Conservation (phyloP, 2,888 invertebrate species). For the Troides helena region DNA sequence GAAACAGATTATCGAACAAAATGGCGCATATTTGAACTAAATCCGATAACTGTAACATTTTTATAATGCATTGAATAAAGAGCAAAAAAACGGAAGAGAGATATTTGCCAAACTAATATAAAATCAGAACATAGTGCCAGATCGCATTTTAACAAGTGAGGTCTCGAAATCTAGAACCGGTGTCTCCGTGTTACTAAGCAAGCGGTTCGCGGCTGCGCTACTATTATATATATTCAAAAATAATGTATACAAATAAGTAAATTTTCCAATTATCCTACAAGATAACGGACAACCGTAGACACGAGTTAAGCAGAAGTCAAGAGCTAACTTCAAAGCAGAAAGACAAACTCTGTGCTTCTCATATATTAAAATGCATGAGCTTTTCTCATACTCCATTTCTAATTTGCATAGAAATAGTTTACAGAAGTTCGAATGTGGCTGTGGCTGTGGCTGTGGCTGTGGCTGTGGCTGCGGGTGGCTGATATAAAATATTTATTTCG, state of each 20-base stretch:
- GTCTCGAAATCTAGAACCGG: too few relatives aligned
- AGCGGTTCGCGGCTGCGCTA: neutral
- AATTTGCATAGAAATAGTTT: conserved; percentile 27
- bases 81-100: too few relatives aligned
- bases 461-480: too few relatives aligned
- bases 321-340: conserved; percentile 15
- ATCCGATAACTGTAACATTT: too few relatives aligned
- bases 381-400: conserved; percentile 26
- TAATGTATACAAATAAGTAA: neutral
- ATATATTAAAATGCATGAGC: conserved; percentile 27
- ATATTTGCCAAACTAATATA: too few relatives aligned
- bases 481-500: neutral
- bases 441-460: too few relatives aligned
- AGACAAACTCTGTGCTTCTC: conserved; percentile 18
- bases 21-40: too few relatives aligned
- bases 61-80: too few relatives aligned
- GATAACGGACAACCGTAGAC: conserved; percentile 14
- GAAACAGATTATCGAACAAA: too few relatives aligned
- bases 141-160: too few relatives aligned
- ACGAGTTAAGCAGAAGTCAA: conserved; percentile 21
- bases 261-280: conserved; percentile 6
- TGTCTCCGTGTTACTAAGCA: too few relatives aligned
- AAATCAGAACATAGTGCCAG: too few relatives aligned
- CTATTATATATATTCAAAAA: neutral
- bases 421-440: conserved; percentile 5